Evolutionary conservation across 2,797 vertebrate genomes (phyloP).

Genomic region (Gastrophryne carolinensis): DNA sequence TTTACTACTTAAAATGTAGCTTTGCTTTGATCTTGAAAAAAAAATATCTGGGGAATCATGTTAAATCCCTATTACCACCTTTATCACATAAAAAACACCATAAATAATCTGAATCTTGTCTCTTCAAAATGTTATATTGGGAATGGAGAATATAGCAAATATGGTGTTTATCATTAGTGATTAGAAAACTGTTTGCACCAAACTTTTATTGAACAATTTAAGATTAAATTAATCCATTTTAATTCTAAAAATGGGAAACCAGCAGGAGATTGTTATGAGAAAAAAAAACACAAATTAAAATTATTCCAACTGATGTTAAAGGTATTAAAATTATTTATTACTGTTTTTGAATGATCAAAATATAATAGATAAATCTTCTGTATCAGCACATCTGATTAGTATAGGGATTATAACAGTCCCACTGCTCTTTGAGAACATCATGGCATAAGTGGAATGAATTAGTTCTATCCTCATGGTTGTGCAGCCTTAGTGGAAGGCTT

Average conservation of each 20-base stretch:
- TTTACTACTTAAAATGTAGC: no score
- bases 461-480: conserved; percentile 2
- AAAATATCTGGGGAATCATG: no score
- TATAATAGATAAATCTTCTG: conserved; percentile 23
- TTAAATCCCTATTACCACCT: no score
- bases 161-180: not conserved
- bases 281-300: conserved; percentile 14
- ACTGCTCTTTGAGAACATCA: not conserved
- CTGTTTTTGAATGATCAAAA: conserved; percentile 5
- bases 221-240: no score
- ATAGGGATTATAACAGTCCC: conserved; percentile 10
- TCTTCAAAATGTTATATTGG: no score
- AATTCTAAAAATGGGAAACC: no score
- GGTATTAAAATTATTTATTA: conserved; percentile 9
- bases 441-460: conserved; percentile 4
- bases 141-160: no score
- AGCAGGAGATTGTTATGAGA: not conserved
- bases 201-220: conserved; percentile 27
- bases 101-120: no score
- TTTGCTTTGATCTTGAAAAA: no score
- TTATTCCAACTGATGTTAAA: conserved; percentile 21
- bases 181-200: not conserved
- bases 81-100: no score
- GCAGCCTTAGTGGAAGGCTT: not conserved
- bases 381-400: conserved; percentile 14